These are phyloP conservation scores for Lepidocolaptes lacrymiger DNA, from an alignment of 2,797 vertebrate genomes.

Conservation along the genomic window DNA sequence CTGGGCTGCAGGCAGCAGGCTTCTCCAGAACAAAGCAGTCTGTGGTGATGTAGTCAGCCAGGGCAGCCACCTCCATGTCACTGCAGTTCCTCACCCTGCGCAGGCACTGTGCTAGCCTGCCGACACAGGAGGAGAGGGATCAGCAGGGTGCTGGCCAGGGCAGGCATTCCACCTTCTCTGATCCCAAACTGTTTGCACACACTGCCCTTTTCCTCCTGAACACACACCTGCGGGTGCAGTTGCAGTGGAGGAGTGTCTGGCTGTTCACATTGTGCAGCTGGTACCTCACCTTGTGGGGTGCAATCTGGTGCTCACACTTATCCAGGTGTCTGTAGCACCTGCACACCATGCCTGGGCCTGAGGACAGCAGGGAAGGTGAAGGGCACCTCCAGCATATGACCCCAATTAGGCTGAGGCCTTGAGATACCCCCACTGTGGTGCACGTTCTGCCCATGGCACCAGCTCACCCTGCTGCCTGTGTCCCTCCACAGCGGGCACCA, in stretches of 20 bases:
- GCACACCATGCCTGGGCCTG: constrained; percentile 64
- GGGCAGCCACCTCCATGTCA: constrained; percentile 30
- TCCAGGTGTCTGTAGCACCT: constrained; percentile 76
- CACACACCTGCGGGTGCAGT: constrained; percentile 83
- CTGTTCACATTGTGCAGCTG: constrained; percentile 76
- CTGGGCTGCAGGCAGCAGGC: constrained; percentile 55
- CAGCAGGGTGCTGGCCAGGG: not conserved
- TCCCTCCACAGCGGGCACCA: rapidly evolving
- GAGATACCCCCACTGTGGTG: rapidly evolving
- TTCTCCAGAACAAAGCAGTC: constrained; percentile 80
- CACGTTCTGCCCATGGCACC: not conserved
- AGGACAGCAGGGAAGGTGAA: not conserved
- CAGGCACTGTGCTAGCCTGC: constrained; percentile 79
- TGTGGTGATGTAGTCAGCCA: constrained; percentile 71
- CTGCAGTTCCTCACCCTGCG: constrained; percentile 20
- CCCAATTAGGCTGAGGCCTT: rapidly evolving
- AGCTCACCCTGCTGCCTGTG: not conserved
- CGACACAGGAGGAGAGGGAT: not conserved
- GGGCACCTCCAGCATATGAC: not conserved
- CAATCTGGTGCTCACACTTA: constrained; percentile 78
- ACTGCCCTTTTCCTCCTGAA: not conserved
- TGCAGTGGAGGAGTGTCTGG: constrained; percentile 84
- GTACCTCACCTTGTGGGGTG: constrained; percentile 75
- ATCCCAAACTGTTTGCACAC: not conserved
- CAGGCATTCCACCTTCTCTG: not conserved